Evolutionary conservation across 2,888 invertebrate species (phyloP).

Genomic region (Diarsia mendica): DNA sequence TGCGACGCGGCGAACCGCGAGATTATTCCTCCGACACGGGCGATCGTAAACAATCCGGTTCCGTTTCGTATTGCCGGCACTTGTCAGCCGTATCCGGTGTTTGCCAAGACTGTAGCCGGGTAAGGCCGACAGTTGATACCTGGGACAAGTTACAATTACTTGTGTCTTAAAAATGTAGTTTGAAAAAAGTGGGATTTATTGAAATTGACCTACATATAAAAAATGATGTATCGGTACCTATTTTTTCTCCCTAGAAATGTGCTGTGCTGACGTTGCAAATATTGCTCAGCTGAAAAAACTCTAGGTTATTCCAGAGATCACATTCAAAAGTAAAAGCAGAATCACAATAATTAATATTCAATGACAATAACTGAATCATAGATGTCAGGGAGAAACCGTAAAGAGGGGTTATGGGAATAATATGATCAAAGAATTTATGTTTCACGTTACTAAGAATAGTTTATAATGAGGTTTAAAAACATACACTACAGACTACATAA

Average conservation of each 20-base stretch:
- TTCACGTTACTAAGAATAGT: not conserved
- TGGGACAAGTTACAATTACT: conserved; percentile 15
- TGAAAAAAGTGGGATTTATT: not conserved
- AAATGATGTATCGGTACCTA: not conserved
- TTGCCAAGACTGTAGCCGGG: conserved; percentile 30
- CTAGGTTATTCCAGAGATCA: too few species aligned
- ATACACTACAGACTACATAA: too few species aligned
- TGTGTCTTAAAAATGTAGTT: not conserved
- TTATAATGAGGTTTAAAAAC: not conserved
- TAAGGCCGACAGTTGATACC: conserved; percentile 33
- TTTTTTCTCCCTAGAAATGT: not conserved
- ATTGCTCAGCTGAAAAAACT: not conserved
- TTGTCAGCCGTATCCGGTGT: conserved; percentile 39
- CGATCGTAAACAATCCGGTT: conserved; percentile 51
- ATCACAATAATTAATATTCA: too few species aligned
- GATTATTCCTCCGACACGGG: conserved; percentile 47
- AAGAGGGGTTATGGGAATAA: too few species aligned
- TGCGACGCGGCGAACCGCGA: conserved; percentile 37
- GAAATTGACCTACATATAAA: not conserved
- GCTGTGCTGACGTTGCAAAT: not conserved
- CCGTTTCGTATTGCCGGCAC: conserved; percentile 41
- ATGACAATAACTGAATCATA: too few species aligned
- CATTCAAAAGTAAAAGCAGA: too few species aligned
- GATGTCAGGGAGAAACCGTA: too few species aligned
- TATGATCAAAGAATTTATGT: too few species aligned